Conservation (phyloP, 2,113 vertebrate genomes). For the Piaya cayana region DNA sequence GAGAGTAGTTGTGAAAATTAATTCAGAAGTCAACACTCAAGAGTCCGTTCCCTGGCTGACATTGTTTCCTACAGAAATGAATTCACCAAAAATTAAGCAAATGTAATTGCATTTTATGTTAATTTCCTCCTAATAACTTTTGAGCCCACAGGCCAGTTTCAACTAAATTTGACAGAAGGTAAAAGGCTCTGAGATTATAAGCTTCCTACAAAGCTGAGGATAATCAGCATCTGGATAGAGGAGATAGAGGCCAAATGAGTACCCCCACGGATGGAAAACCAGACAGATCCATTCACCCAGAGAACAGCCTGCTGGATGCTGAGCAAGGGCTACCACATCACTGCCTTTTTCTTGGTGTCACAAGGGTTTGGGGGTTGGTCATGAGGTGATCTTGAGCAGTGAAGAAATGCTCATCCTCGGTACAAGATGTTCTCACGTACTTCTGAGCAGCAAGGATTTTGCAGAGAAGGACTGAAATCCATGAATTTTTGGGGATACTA, state of each 20-base stretch:
- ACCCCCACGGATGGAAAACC: not conserved
- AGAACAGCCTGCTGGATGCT: not conserved
- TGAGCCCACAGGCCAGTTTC: slow-evolving; percentile 30
- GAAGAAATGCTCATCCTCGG: not conserved
- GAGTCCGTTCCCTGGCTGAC: not conserved
- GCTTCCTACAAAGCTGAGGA: slow-evolving; percentile 25
- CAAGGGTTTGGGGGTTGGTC: not conserved
- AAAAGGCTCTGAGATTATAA: slow-evolving; percentile 41
- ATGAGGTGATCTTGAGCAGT: rapidly evolving
- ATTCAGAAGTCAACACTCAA: not conserved
- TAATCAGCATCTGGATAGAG: slow-evolving; percentile 41
- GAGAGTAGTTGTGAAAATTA: slow-evolving; percentile 11
- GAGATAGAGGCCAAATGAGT: slow-evolving; percentile 45
- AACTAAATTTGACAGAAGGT: slow-evolving; percentile 46
- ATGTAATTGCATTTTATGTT: not conserved
- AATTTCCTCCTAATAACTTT: slow-evolving; percentile 34
- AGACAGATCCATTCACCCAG: not conserved
- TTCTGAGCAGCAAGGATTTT: not conserved
- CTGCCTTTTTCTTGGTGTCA: not conserved
- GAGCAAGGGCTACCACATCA: not conserved
- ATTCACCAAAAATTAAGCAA: not conserved
- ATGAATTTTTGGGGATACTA: not conserved
- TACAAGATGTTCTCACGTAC: not conserved
- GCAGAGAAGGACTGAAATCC: not conserved
- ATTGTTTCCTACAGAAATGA: not conserved